Evolutionary conservation across 2,113 vertebrate genomes (phyloP).

Genomic region (Alexandromys fortis): DNA sequence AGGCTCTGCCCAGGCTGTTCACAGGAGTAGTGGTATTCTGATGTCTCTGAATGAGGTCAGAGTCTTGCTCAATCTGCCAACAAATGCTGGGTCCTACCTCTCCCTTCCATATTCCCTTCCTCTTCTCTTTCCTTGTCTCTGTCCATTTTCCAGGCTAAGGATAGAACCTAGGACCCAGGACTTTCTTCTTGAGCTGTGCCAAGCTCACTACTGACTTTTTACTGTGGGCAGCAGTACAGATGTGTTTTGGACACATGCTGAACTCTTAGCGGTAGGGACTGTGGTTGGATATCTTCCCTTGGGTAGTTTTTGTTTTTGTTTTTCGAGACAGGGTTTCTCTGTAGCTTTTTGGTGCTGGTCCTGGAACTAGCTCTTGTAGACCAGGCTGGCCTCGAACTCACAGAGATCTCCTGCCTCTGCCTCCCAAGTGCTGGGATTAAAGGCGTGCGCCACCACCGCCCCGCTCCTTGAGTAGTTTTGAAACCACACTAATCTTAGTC

Average conservation of each 20-base stretch:
- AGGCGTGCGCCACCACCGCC: too few species aligned
- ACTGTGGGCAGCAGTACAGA: neutral
- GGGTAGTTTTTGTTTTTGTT: too few species aligned
- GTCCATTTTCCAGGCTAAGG: neutral
- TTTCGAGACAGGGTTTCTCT: too few species aligned
- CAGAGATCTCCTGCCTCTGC: too few species aligned
- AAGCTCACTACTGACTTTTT: fast-evolving
- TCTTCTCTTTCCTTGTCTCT: neutral
- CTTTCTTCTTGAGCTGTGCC: fast-evolving
- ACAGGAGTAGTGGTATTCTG: neutral
- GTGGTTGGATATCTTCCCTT: neutral
- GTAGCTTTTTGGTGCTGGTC: too few species aligned
- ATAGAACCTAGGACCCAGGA: neutral
- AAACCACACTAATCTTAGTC: neutral
- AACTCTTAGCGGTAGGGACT: neutral
- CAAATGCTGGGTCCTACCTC: neutral
- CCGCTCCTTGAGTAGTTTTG: neutral
- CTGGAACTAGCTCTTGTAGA: too few species aligned
- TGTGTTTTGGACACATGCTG: neutral
- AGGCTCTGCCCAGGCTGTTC: neutral
- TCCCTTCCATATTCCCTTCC: neutral
- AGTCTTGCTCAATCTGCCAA: neutral
- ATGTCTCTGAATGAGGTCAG: neutral
- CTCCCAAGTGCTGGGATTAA: too few species aligned
- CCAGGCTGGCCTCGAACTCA: too few species aligned